These are phyloP conservation scores for Pagetopsis macropterus DNA, from an alignment of 2,797 vertebrate genomes.

Conservation along the genomic window DNA sequence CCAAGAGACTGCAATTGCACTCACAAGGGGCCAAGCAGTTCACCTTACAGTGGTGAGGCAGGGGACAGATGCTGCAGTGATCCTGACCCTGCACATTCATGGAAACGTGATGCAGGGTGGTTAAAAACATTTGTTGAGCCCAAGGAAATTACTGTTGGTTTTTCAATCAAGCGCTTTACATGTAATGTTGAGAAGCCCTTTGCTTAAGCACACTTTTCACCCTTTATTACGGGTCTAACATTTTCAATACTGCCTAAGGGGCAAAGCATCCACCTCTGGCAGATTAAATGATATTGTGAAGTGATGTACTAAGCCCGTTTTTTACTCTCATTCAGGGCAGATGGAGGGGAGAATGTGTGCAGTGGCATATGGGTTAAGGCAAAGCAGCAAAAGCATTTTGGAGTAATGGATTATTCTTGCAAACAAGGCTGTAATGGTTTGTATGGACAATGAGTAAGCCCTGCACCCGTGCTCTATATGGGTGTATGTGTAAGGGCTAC, in stretches of 20 bases:
- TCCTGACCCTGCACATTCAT: slow-evolving; percentile 85
- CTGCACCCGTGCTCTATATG: slow-evolving; percentile 43
- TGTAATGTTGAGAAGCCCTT: slow-evolving; percentile 34
- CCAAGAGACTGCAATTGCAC: slow-evolving; percentile 82
- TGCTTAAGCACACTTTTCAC: slow-evolving; percentile 39
- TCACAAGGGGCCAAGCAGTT: slow-evolving; percentile 83
- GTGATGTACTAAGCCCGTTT: slow-evolving; percentile 68
- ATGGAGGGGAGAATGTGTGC: slow-evolving; percentile 73
- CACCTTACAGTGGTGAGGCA: slow-evolving; percentile 80
- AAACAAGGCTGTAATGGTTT: slow-evolving; percentile 69
- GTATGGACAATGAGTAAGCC: slow-evolving; percentile 71
- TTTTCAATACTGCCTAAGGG: slow-evolving; percentile 39
- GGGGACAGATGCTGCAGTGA: slow-evolving; percentile 78
- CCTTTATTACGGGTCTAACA: slow-evolving; percentile 20
- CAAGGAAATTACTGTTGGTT: slow-evolving; percentile 15
- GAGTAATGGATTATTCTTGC: slow-evolving; percentile 73
- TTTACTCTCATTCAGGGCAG: slow-evolving; percentile 71
- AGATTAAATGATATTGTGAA: slow-evolving; percentile 72
- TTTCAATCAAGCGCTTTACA: neutral
- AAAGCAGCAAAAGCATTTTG: slow-evolving; percentile 69
- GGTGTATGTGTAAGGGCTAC: slow-evolving; percentile 34
- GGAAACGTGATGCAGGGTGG: slow-evolving; percentile 69
- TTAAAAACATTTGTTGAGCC: slow-evolving; percentile 49
- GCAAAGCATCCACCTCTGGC: slow-evolving; percentile 56
- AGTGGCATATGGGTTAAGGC: slow-evolving; percentile 65